Evolutionary conservation across 2,888 invertebrate species (phyloP).

Genomic region (Clostera curtula): DNA sequence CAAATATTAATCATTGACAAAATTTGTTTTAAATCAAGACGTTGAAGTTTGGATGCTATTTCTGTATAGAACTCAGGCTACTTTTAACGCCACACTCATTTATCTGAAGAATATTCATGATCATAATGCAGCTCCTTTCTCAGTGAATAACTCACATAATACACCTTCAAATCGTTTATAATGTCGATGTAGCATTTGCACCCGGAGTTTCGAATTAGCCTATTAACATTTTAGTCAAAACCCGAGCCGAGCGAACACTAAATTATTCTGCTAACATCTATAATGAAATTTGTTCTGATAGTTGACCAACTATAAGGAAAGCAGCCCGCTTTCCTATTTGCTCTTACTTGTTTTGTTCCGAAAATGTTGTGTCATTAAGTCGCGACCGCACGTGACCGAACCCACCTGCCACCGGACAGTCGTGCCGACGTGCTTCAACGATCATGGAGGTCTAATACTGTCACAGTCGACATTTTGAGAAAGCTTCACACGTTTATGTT

Average conservation of each 20-base stretch:
- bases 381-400: conserved; percentile 45
- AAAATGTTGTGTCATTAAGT: conserved; percentile 40
- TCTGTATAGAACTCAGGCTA: too few relatives aligned
- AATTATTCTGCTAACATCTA: conserved; percentile 23
- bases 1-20: too few relatives aligned
- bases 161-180: conserved; percentile 9
- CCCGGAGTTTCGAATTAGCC: conserved; percentile 15
- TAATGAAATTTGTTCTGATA: conserved; percentile 20
- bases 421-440: conserved; percentile 42
- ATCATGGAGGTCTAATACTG: conserved; percentile 22
- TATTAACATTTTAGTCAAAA: conserved; percentile 16
- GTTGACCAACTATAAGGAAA: conserved; percentile 22
- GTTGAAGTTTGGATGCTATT: too few relatives aligned
- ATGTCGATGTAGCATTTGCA: conserved; percentile 22
- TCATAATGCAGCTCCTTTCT: too few relatives aligned
- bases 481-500: too few relatives aligned
- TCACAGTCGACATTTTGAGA: conserved; percentile 17
- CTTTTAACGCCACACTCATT: too few relatives aligned
- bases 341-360: conserved; percentile 22
- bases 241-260: conserved; percentile 12
- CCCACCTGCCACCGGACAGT: conserved; percentile 42
- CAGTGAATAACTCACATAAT: conserved; percentile 5
- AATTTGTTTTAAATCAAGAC: too few relatives aligned
- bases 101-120: too few relatives aligned
- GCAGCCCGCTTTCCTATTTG: conserved; percentile 24